Evolutionary conservation across 30 jellyfish, hydroid and myxozoan genomes (phyloP).

Genomic region (Euphysa ruthae): DNA sequence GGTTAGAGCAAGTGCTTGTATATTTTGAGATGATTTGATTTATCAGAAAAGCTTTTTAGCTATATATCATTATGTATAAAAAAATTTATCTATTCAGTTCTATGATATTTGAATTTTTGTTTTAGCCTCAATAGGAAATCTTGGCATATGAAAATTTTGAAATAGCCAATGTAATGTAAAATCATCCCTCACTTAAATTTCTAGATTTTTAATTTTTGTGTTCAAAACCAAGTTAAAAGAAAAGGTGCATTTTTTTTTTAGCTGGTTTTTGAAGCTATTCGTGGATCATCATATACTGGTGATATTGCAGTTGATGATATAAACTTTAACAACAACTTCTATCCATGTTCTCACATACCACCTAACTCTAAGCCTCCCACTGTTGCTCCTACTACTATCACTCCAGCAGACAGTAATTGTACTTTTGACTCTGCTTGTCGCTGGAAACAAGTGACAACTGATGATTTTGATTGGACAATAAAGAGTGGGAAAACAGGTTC

Average conservation of each 20-base stretch:
- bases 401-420: slow-evolving; percentile 93
- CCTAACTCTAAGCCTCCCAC: slow-evolving; percentile 93
- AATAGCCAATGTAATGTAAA: too few species aligned
- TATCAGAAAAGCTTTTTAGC: too few species aligned
- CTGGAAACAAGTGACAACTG: slow-evolving; percentile 74
- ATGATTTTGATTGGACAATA: slow-evolving; percentile 77
- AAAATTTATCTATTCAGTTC: too few species aligned
- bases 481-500: slow-evolving; percentile 80
- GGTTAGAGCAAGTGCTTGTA: too few species aligned
- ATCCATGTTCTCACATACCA: slow-evolving; percentile 80
- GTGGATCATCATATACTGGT: slow-evolving; percentile 75
- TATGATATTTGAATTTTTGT: too few species aligned
- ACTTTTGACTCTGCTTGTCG: slow-evolving; percentile 71
- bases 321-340: slow-evolving; percentile 48
- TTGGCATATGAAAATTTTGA: too few species aligned
- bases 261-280: slow-evolving; percentile 90
- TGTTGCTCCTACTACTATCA: slow-evolving; percentile 83
- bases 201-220: not conserved
- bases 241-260: slow-evolving; percentile 1
- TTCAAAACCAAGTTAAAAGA: too few species aligned
- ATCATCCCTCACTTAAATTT: too few species aligned
- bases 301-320: slow-evolving; percentile 92
- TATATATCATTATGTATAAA: too few species aligned
- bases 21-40: too few species aligned
- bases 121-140: too few species aligned